These are phyloP conservation scores for Lemur catta DNA, from an alignment of 2,797 vertebrate species.

Conservation along the genomic window DNA sequence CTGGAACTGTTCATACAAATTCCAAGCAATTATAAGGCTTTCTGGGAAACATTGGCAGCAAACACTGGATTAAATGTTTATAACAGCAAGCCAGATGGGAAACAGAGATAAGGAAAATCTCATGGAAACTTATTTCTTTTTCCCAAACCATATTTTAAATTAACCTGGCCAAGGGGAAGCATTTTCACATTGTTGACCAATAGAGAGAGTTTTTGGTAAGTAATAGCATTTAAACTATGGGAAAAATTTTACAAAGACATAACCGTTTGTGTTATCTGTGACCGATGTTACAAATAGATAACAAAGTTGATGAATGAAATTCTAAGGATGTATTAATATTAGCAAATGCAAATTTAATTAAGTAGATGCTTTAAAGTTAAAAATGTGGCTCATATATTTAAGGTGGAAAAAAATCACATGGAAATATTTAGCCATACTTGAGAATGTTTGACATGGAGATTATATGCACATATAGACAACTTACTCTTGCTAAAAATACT, in stretches of 20 bases:
- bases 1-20: conserved; percentile 87
- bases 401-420: not conserved
- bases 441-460: not conserved
- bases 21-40: conserved; percentile 87
- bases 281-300: conserved; percentile 18
- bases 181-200: conserved; percentile 69
- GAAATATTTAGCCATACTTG: conserved; percentile 1
- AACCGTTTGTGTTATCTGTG: not conserved
- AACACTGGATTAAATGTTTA: conserved; percentile 83
- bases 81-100: conserved; percentile 84
- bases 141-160: conserved; percentile 76
- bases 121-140: conserved; percentile 77
- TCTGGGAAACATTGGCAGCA: conserved; percentile 85
- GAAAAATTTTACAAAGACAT: conserved; percentile 40
- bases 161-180: conserved; percentile 66
- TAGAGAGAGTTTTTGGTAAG: conserved; percentile 41
- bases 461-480: not conserved
- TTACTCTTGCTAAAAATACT: conserved; percentile 21
- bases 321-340: not conserved
- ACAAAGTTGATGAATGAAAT: not conserved
- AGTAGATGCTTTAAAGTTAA: not conserved
- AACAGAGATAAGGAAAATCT: conserved; percentile 84
- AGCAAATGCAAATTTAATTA: not conserved
- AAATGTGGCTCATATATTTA: not conserved
- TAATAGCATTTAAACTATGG: conserved; percentile 52